These are phyloP conservation scores for Acrocephalus arundinaceus DNA, from an alignment of 2,113 vertebrate genomes.

Conservation along the genomic window DNA sequence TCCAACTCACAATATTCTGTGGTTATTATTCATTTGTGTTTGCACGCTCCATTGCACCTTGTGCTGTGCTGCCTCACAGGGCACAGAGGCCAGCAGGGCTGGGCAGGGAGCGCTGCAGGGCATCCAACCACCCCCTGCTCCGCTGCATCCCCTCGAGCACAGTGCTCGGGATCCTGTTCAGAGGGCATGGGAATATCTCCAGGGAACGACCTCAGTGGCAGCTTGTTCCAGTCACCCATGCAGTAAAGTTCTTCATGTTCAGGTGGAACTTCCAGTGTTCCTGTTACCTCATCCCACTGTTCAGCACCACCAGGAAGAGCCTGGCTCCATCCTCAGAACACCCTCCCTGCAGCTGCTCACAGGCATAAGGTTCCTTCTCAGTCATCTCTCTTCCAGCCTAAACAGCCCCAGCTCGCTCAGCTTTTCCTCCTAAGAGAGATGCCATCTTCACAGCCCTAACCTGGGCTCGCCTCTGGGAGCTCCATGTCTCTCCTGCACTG, in stretches of 20 bases:
- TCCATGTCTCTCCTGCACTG: neutral
- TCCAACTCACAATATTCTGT: neutral
- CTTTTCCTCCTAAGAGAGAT: neutral
- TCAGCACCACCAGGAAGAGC: neutral
- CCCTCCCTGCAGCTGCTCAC: neutral
- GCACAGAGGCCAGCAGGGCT: accelerated
- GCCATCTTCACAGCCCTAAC: neutral
- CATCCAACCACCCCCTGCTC: neutral
- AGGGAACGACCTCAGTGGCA: neutral
- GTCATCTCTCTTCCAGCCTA: neutral
- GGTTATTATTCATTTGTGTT: neutral
- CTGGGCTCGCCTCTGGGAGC: accelerated
- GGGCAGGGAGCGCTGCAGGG: neutral
- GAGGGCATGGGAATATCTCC: neutral
- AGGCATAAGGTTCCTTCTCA: neutral
- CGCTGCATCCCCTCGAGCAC: neutral
- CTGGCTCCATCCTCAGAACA: neutral
- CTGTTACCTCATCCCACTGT: neutral
- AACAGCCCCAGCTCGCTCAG: neutral
- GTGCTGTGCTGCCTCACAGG: neutral
- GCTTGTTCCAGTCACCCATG: neutral
- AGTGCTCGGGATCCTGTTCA: neutral
- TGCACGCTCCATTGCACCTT: no score
- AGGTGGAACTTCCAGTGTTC: neutral
- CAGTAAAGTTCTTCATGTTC: neutral